phyloP scores from a whole-genome alignment of 2,113 vertebrate species.

The Mionectes macconnelli region DNA sequence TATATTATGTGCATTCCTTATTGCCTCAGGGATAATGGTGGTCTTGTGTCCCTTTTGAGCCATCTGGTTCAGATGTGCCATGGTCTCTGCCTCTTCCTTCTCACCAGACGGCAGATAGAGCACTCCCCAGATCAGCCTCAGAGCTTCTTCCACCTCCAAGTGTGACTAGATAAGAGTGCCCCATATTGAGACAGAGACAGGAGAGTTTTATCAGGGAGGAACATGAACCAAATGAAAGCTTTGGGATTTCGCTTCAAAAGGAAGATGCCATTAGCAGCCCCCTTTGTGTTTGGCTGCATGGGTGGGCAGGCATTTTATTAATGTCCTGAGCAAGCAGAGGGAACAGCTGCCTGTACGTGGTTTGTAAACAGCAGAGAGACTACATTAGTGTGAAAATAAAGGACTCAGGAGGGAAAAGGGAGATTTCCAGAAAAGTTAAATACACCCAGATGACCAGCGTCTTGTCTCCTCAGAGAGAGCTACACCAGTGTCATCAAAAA shows the following conservation, averaged over 20 bases:
- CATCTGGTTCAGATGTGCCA: background rate
- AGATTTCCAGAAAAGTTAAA: background rate
- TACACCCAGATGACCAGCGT: background rate
- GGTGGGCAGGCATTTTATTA: slow-evolving; percentile 37
- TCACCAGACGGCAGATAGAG: background rate
- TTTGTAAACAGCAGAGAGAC: background rate
- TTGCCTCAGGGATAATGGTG: background rate
- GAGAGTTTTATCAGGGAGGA: slow-evolving; percentile 53
- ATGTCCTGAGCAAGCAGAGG: background rate
- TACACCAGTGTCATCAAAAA: background rate
- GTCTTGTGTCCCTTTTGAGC: background rate
- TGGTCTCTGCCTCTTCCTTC: background rate
- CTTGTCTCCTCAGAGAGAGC: background rate
- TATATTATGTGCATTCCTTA: background rate
- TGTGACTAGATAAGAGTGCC: slow-evolving; percentile 50
- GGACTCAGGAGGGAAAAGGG: background rate
- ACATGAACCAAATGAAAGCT: slow-evolving; percentile 51
- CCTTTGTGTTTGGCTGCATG: slow-evolving; percentile 6
- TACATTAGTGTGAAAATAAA: background rate
- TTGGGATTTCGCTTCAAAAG: slow-evolving; percentile 55
- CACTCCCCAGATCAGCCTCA: background rate
- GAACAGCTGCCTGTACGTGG: background rate
- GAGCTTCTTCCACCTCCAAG: slow-evolving; percentile 29
- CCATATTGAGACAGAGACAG: slow-evolving; percentile 32
- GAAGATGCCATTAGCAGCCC: slow-evolving; percentile 47